Evolutionary conservation across 2,888 invertebrate genomes (phyloP), one percentile per base, ranked within the genome.

Genomic region (Harpalus rufipes): DNA sequence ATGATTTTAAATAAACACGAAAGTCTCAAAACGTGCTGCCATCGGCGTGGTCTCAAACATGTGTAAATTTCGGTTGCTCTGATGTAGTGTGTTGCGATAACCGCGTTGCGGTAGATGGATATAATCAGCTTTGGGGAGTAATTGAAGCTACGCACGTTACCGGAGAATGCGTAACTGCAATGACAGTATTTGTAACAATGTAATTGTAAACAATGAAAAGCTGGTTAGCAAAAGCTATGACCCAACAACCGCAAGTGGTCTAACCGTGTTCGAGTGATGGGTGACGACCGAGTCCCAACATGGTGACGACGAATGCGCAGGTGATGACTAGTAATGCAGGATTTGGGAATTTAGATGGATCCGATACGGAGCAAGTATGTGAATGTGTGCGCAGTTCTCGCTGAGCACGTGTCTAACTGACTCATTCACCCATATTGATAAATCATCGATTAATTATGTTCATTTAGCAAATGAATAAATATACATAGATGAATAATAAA

Each of bases 361-460:
- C 90, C 91, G 90, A 91, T 91, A 91, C 90, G 91, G 91, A 91
- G 90, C 90, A 84, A 90, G 89, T 90, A 89, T 90, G 90, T 89
- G 89, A 90, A 89, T 90, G 90, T 91, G 90, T 91, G 90, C 90
- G 90, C 89, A 89, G 90, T 90, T 88, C 89, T 88, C 89, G 81
- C 51, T 88, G 88, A 87, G 86, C 86, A 80, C 59, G 41, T 59
- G 41, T 61, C 79, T 16, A 80, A 61, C 79, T 39, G 32, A 58
- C 32, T 59, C 79, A 39, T 80, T 51, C 72, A 72, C 72, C 72
- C 72, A 72, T 41, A 18, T 44, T 44, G 8, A 12, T 51, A 51
- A 51, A 51, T 51, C 44, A 51, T 51, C 12, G 44, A 12, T 12
- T 44, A 44, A 44, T 10, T 12, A 51, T 51, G 44, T 51, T 12